Evolutionary conservation across 1,140 invertebrate species (phyloP), one percentile per base, ranked within the genome.

Genomic region (Homarus americanus): DNA sequence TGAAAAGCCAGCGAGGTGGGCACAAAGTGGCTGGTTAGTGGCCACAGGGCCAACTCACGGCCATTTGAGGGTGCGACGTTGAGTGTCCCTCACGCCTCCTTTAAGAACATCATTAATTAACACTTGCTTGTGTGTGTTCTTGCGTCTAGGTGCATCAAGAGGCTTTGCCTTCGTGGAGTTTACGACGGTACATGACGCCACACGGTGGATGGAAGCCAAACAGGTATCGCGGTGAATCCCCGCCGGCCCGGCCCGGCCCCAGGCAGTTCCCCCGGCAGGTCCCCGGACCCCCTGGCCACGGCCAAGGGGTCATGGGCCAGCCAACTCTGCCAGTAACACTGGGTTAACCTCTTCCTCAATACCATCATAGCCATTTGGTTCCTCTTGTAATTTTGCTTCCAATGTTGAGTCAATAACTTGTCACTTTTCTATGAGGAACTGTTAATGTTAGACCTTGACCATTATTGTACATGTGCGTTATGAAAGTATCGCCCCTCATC

Each of bases 111-210:
- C 80, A 90, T 90, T 90, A 91, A 92, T 93, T 93, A 93, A 93
- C 92, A 92, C 91, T 91, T 91, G 93, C 92, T 93, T 93, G 93
- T 93, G 93, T 93, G 92, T 92, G 92, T 95, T 95, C 95, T 95
- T 96, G 82, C 87, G 95, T 93, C 89, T 96, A 97, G 97, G 97
- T 96, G 95, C 96, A 94, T 97, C 97, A 94, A 96, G 97, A 94
- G 97, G 97, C 95, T 98, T 98, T 96, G 98, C 97, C 95, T 99
- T 98, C 96, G 97, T 99, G 95, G 98, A 99, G 96, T 99, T 99
- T 97, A 96, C 96, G 95, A 96, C 96, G 94, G 95, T 97, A 94
- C 96, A 96, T 94, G 97, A 98, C 95, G 97, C 98, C 93, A 96
- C 96, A 94, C 96, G 96, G 93, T 98, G 98, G 97, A 98, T 99